Evolutionary conservation across 2,888 invertebrate genomes (phyloP).

Genomic region (Autographa pulchrina): DNA sequence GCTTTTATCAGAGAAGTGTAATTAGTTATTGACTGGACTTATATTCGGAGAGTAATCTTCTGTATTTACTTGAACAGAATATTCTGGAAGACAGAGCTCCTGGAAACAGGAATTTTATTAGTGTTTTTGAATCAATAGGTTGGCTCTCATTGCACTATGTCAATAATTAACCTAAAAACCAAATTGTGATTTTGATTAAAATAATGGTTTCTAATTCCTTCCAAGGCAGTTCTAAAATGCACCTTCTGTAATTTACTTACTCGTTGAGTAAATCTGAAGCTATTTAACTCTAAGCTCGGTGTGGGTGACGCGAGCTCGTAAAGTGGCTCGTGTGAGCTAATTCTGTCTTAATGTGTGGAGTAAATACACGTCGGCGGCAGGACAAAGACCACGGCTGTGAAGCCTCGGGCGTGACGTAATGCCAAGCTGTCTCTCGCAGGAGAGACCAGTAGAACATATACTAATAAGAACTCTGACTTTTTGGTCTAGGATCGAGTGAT

Average conservation of each 20-base stretch:
- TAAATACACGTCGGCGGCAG: slow-evolving; percentile 48
- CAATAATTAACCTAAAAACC: too few relatives aligned
- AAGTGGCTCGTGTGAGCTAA: slow-evolving; percentile 43
- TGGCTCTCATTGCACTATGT: background rate
- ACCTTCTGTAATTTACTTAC: background rate
- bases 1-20: background rate
- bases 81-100: background rate
- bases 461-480: background rate
- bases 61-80: background rate
- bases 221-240: background rate
- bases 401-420: background rate
- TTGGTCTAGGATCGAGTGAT: too few relatives aligned
- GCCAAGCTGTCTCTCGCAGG: background rate
- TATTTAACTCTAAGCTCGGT: slow-evolving; percentile 29
- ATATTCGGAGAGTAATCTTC: background rate
- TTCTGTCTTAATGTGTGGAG: slow-evolving; percentile 44
- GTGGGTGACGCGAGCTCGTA: slow-evolving; percentile 45
- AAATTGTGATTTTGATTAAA: too few relatives aligned
- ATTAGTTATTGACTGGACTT: background rate
- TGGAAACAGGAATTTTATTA: background rate
- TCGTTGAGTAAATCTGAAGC: slow-evolving; percentile 12
- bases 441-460: background rate
- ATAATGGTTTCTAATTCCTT: too few relatives aligned
- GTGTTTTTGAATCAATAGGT: background rate
- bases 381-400: background rate